Base-by-base conservation (phyloP, 2,113 vertebrate genomes). In the Lethenteron camtschaticum region DNA sequence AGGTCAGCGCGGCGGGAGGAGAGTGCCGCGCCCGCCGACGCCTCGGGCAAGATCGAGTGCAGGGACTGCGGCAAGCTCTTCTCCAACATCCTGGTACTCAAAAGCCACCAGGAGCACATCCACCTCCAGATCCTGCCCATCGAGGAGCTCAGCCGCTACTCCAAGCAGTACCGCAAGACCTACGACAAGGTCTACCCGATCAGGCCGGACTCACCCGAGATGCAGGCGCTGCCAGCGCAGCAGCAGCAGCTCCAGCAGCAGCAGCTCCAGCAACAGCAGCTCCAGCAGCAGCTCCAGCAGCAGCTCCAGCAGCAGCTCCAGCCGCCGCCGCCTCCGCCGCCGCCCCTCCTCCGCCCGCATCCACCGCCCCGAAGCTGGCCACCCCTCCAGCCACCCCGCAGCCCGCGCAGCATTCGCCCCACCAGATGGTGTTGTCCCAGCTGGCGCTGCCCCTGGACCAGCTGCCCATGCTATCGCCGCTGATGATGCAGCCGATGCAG, bases 401-500 rank as follows among this genome's bases (percentile, higher is more conserved):
- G 41, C 41, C 41, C 5, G 41, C 86, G 0, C 87, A 88, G 0
- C 87, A 88, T 0, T 85, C 89, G 0, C 83, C 83, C 55, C 78
- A 79, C 16, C 78, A 82, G 12, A 71, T 79, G 66, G 83, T 85
- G 12, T 84, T 86, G 1, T 77, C 87, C 57, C 85, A 86, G 10
- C 84, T 90, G 71, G 82, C 84, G 6, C 90, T 89, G 80, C 85
- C 95, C 10, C 89, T 89, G 73, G 83, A 92, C 70, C 88, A 89
- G 0, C 86, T 96, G 70, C 84, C 90, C 8, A 78, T 99, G 57
- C 90, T 96, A 79, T 20, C n/a, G 10, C 78, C 96, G 70, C 90
- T 90, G 0, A 85, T 99, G 73, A 96, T 96, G 59, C 80, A 91
- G 69, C 89, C 94, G 73, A 83, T 99, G 72, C 95, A 96, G 94